Evolutionary conservation across 2,113 vertebrate genomes (phyloP).

Genomic region (Paratilapia polleni): DNA sequence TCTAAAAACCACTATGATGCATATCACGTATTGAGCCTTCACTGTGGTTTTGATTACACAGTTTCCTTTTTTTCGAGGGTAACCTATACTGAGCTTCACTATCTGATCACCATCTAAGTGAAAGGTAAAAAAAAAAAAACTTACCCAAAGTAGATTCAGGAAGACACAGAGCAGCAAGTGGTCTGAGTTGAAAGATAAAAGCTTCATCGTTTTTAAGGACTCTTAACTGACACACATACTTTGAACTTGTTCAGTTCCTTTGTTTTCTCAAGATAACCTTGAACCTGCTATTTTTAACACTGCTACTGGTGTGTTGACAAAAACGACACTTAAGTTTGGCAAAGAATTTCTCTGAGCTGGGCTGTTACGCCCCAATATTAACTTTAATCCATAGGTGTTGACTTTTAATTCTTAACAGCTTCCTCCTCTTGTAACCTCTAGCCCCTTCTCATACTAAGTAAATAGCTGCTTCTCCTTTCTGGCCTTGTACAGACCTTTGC

Average conservation of each 20-base stretch:
- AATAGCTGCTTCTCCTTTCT: conserved; percentile 71
- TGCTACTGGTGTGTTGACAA: conserved; percentile 29
- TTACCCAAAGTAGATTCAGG: conserved; percentile 64
- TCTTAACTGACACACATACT: not conserved
- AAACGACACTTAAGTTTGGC: conserved; percentile 12
- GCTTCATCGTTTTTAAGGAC: conserved; percentile 1
- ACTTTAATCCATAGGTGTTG: conserved; percentile 45
- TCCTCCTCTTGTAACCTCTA: conserved; percentile 64
- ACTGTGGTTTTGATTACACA: not conserved
- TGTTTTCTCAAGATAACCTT: not conserved
- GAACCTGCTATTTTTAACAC: not conserved
- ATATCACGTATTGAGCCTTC: not conserved
- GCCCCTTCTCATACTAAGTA: conserved; percentile 36
- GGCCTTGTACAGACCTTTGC: conserved; percentile 67
- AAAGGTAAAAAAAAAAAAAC: conserved; percentile 14
- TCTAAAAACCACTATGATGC: not conserved
- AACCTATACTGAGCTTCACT: not conserved
- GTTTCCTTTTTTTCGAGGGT: conserved; percentile 7
- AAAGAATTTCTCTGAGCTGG: not conserved
- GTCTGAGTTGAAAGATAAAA: conserved; percentile 11
- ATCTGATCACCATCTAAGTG: conserved; percentile 11
- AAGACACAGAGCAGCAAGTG: conserved; percentile 34
- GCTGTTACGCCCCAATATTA: not conserved
- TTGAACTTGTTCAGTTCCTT: not conserved
- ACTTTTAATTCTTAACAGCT: conserved; percentile 63